Conservation (phyloP, 2,888 invertebrate species). For the Apodemia zela region DNA sequence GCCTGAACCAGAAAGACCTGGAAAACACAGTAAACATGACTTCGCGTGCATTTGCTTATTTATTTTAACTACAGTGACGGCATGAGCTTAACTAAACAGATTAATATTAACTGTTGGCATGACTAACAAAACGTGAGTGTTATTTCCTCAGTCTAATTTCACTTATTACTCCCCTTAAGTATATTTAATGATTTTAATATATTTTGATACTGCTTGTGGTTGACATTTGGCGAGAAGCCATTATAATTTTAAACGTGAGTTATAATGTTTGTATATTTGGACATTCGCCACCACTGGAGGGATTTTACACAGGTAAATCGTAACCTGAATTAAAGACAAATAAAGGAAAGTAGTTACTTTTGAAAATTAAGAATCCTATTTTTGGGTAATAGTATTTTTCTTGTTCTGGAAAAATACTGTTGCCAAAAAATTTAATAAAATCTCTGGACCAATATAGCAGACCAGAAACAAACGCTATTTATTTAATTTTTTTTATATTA, state of each 20-base stretch:
- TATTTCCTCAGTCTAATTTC: slow-evolving; percentile 29
- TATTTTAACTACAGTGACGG: slow-evolving; percentile 32
- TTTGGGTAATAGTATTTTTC: too few species aligned
- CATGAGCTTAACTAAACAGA: slow-evolving; percentile 50
- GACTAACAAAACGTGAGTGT: slow-evolving; percentile 68
- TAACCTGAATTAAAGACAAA: background rate
- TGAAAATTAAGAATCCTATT: too few species aligned
- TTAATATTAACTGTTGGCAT: slow-evolving; percentile 53
- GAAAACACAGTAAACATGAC: slow-evolving; percentile 70
- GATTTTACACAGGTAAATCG: background rate
- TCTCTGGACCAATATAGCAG: too few species aligned
- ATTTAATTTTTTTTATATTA: too few species aligned
- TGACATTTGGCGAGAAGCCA: background rate
- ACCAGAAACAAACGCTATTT: too few species aligned
- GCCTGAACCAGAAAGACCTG: slow-evolving; percentile 73
- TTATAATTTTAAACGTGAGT: slow-evolving; percentile 11
- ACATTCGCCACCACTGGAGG: background rate
- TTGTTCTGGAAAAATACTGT: too few species aligned
- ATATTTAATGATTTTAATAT: slow-evolving; percentile 20
- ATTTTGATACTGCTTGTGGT: slow-evolving; percentile 8
- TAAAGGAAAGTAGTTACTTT: too few species aligned
- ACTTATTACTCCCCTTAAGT: slow-evolving; percentile 1
- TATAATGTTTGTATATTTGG: background rate
- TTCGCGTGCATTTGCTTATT: slow-evolving; percentile 25
- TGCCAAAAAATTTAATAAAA: too few species aligned